These are phyloP conservation scores for Hippasteria phrygiana DNA, from an alignment of 53 echinoderm and acorn worm species.

Conservation along the genomic window DNA sequence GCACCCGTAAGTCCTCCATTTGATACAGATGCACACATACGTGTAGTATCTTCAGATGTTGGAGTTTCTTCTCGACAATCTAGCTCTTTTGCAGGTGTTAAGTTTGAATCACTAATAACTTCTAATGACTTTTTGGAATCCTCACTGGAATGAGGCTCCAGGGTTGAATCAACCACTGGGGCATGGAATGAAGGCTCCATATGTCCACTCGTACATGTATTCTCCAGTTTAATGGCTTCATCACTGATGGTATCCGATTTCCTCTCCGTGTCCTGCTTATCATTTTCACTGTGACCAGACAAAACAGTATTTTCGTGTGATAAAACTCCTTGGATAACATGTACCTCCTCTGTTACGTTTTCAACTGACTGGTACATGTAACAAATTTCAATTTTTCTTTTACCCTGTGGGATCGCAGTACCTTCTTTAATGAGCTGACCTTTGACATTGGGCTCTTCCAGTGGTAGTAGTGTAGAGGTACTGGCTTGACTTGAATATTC, in stretches of 20 bases:
- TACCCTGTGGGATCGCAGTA: background rate
- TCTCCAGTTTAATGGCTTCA: background rate
- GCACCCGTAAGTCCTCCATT: background rate
- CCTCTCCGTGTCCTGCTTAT: too few species aligned
- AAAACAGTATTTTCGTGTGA: too few species aligned
- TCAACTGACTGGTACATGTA: background rate
- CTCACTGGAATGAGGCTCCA: background rate
- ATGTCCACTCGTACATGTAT: background rate
- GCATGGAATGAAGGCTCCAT: background rate
- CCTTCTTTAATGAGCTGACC: background rate
- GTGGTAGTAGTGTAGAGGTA: background rate
- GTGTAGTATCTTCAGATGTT: background rate
- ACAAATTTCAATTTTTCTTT: constrained; percentile 4
- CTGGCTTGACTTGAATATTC: background rate
- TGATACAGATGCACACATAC: background rate
- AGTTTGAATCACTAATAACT: background rate
- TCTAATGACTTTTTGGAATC: background rate
- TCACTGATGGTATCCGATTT: too few species aligned
- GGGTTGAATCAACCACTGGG: background rate
- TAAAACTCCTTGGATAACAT: too few species aligned
- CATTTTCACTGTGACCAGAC: too few species aligned
- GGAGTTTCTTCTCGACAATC: background rate
- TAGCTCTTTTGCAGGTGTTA: background rate
- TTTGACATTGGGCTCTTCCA: background rate
- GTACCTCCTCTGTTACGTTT: too few species aligned